Evolutionary conservation across 1,140 invertebrate genomes (phyloP).

Genomic region (Drosophila sechellia): DNA sequence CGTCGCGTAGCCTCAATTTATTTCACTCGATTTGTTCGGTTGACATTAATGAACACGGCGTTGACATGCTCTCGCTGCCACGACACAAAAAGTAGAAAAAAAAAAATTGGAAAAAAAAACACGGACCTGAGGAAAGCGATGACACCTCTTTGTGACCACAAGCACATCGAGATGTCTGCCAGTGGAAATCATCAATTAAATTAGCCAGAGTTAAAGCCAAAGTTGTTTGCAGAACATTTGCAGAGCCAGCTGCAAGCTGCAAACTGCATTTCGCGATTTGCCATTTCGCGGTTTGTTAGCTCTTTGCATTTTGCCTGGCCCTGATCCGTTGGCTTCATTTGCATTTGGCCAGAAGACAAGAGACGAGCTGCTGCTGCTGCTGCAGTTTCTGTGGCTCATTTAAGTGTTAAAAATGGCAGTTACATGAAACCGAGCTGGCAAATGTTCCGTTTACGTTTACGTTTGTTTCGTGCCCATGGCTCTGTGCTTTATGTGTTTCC

Average conservation of each 20-base stretch:
- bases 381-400: slow-evolving; percentile 56
- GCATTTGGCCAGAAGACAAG: slow-evolving; percentile 57
- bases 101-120: slow-evolving; percentile 17
- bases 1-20: slow-evolving; percentile 68
- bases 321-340: slow-evolving; percentile 58
- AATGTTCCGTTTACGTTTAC: slow-evolving; percentile 79
- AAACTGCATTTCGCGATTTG: slow-evolving; percentile 24
- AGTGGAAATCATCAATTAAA: slow-evolving; percentile 80
- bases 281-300: slow-evolving; percentile 51
- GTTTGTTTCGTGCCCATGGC: slow-evolving; percentile 56
- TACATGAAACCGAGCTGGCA: slow-evolving; percentile 60
- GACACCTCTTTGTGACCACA: slow-evolving; percentile 61
- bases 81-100: slow-evolving; percentile 47
- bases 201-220: slow-evolving; percentile 64
- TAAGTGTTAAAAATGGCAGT: slow-evolving; percentile 83
- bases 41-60: slow-evolving; percentile 77
- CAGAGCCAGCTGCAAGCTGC: slow-evolving; percentile 33
- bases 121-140: slow-evolving; percentile 38
- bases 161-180: slow-evolving; percentile 56
- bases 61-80: slow-evolving; percentile 71
- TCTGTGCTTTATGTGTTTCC: slow-evolving; percentile 50
- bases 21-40: slow-evolving; percentile 64
- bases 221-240: slow-evolving; percentile 75
- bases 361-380: slow-evolving; percentile 14
- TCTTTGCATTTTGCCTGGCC: slow-evolving; percentile 45